Evolutionary conservation across 2,113 vertebrate species (phyloP).

Genomic region (Barnardius zonarius): DNA sequence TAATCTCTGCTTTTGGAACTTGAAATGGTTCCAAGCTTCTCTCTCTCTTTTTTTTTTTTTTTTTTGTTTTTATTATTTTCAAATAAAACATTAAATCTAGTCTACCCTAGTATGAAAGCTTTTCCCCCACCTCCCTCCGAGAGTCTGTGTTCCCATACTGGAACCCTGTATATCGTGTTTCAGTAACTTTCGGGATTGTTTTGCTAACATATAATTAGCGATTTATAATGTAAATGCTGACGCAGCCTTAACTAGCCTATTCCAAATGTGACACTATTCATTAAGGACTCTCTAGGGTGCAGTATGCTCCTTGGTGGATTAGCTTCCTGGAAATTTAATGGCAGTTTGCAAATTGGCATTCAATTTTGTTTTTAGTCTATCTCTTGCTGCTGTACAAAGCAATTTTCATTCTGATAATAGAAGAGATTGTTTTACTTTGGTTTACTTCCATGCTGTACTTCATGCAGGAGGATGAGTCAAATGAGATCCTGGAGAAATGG

Average conservation of each 20-base stretch:
- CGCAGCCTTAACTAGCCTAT: conserved; percentile 9
- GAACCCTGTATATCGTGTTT: background rate
- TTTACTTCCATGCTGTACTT: conserved; percentile 12
- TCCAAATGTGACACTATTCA: conserved; percentile 33
- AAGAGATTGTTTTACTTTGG: conserved; percentile 5
- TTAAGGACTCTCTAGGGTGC: conserved; percentile 30
- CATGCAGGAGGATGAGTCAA: conserved; percentile 10
- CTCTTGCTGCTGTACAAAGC: background rate
- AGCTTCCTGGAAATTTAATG: conserved; percentile 20
- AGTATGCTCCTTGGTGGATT: conserved; percentile 27
- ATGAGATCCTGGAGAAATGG: background rate
- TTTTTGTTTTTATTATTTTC: background rate
- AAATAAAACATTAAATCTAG: background rate
- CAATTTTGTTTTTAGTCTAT: background rate
- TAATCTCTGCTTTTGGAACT: background rate
- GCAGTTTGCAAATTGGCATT: conserved; percentile 1
- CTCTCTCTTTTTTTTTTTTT: background rate
- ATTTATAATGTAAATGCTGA: conserved; percentile 25
- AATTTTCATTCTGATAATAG: background rate
- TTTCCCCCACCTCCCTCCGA: background rate
- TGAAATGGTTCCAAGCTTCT: background rate
- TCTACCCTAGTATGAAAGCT: background rate
- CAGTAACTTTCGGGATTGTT: background rate
- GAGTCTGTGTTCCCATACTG: background rate
- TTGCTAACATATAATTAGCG: background rate